phyloP scores from a whole-genome alignment of 2,888 invertebrate species.

The Drosophila fungiperda region DNA sequence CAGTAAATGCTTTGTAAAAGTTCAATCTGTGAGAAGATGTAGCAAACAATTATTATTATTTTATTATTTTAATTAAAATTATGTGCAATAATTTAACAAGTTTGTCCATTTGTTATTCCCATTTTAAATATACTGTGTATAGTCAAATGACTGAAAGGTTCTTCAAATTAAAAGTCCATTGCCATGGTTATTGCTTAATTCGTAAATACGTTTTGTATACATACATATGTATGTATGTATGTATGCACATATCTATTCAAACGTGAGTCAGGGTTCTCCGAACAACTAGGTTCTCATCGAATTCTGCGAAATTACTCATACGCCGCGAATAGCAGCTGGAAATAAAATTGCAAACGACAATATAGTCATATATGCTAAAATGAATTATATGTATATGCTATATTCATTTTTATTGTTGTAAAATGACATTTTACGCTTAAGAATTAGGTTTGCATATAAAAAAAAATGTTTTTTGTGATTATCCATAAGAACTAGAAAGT shows the following conservation, averaged over 20 bases:
- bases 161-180: slow-evolving; percentile 28
- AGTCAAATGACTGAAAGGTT: not conserved
- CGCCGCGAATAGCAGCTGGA: slow-evolving; percentile 20
- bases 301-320: slow-evolving; percentile 32
- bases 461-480: too few relatives aligned
- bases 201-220: slow-evolving; percentile 2
- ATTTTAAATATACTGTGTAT: not conserved
- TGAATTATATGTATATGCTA: not conserved
- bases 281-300: slow-evolving; percentile 4
- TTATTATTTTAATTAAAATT: not conserved
- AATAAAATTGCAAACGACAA: slow-evolving; percentile 13
- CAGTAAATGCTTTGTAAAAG: not conserved
- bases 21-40: not conserved
- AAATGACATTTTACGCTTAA: not conserved
- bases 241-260: not conserved
- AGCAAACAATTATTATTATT: not conserved
- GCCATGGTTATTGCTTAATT: slow-evolving; percentile 1
- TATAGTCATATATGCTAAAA: not conserved
- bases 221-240: not conserved
- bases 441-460: not conserved
- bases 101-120: not conserved
- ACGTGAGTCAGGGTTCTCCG: slow-evolving; percentile 21
- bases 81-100: not conserved
- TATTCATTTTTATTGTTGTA: too few relatives aligned
- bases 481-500: too few relatives aligned